A percentile compares a stretch with the other conserved stretches of the same genome.
Evolutionary conservation across 2,888 invertebrate genomes (phyloP).

Genomic region (Cosmorhoe ocellata): DNA sequence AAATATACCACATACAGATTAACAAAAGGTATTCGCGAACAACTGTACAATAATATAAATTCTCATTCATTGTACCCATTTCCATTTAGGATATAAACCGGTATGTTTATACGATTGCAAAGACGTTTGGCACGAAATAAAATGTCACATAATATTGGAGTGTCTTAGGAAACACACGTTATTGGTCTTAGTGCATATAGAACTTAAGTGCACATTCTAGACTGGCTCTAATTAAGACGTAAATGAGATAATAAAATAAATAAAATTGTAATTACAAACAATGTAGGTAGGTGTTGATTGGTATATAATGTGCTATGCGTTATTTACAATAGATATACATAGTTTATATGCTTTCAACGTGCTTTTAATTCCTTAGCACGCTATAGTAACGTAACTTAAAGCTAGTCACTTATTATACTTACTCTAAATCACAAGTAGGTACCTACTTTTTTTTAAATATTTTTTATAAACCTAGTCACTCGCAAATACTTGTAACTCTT

Average conservation of each 20-base stretch:
- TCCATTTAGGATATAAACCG: conserved; percentile 19
- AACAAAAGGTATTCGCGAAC: conserved; percentile 7
- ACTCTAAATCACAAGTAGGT: too few species aligned
- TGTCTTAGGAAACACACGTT: conserved; percentile 14
- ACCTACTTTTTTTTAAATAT: too few species aligned
- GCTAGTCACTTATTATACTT: too few species aligned
- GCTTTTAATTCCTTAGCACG: too few species aligned
- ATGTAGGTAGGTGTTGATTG: too few species aligned
- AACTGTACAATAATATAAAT: conserved; percentile 16
- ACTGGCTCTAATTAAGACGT: conserved; percentile 38
- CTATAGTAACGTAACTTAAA: too few species aligned
- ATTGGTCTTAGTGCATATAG: conserved; percentile 5
- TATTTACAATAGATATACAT: too few species aligned
- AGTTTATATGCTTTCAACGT: too few species aligned
- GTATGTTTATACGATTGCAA: conserved; percentile 21
- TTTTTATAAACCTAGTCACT: too few species aligned
- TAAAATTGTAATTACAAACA: too few species aligned
- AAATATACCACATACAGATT: conserved; percentile 9
- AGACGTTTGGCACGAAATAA: conserved; percentile 24
- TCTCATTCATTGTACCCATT: conserved; percentile 13
- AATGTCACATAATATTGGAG: conserved; percentile 23
- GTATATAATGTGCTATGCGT: too few species aligned
- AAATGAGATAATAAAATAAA: conserved; percentile 36
- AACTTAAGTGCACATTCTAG: conserved; percentile 21
- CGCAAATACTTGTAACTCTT: too few species aligned